Base-by-base conservation (phyloP, 2,113 vertebrate species). In the Zosterops pallidus region DNA sequence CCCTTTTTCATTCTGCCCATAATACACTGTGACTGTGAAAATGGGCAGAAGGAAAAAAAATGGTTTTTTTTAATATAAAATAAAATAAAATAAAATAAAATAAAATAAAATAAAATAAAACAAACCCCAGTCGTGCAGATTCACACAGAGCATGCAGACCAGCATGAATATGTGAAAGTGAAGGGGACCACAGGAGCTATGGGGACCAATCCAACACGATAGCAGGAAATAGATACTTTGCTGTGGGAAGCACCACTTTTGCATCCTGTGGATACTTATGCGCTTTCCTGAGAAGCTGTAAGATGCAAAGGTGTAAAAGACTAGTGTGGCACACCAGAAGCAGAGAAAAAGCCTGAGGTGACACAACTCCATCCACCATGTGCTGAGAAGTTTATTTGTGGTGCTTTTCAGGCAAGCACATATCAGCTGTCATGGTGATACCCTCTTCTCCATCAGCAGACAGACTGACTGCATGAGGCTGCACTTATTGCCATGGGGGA, bases 361-460 rank as follows among this genome's bases (percentile, higher is more conserved):
- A 55, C 31, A 22, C 29, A 72, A 39, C 19, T 80, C 55, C n/a
- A 26, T 25, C 41, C 0, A 0, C 31, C 15, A 20, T 23, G 4
- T 55, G 37, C 59, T 28, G 46, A 29, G 44, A 63, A 49, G 26
- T 72, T 71, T 59, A 46, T 62, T 53, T 31, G 24, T 50, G 50
- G 37, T 74, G 15, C 23, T 67, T 74, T 89, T 83, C 42, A 57
- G n/a, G 50, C 17, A 76, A 75, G 24, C 16, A 50, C 3, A 1
- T 28, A 55, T 55, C 12, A 16, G 11, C 53, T 47, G 22, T 64
- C 52, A 19, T 0, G 1, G 11, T 28, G 49, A 44, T 44, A 31
- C 20, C 12, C 20, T 50, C 25, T 91, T 80, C 47, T 80, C 39
- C 46, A 70, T 55, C 28, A 80, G 55, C 39, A 74, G 24, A 46